These are phyloP conservation scores for Calameuta pallipes DNA, from an alignment of 2,888 invertebrate genomes.

Conservation along the genomic window DNA sequence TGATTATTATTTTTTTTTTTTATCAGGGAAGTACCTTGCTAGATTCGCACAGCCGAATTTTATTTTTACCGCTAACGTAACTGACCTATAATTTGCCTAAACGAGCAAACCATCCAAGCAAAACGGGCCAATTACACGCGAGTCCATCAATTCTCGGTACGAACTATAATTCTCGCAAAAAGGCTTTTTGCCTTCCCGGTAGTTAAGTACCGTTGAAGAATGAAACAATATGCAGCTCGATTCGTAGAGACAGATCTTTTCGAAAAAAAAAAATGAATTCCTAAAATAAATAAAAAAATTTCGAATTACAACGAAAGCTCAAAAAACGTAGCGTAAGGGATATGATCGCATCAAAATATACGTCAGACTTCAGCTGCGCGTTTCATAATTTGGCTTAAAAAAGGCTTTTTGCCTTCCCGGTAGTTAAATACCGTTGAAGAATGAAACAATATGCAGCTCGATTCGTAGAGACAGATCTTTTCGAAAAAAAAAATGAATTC, in stretches of 20 bases:
- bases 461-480: background rate
- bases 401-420: background rate
- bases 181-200: background rate
- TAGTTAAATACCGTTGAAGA: background rate
- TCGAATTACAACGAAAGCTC: too few relatives aligned
- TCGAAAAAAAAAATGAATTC: background rate
- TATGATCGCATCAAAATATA: background rate
- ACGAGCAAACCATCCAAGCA: too few relatives aligned
- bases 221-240: background rate
- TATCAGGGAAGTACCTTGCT: too few relatives aligned
- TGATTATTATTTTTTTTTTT: too few relatives aligned
- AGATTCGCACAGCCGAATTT: too few relatives aligned
- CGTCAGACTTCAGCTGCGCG: background rate
- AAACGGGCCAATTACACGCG: too few relatives aligned
- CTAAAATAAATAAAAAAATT: too few relatives aligned
- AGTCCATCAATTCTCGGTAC: background rate
- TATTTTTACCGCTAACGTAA: too few relatives aligned
- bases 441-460: background rate
- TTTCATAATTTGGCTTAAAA: background rate
- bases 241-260: background rate
- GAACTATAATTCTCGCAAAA: background rate
- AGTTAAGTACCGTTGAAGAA: background rate
- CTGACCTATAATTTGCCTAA: too few relatives aligned
- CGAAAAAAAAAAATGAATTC: background rate
- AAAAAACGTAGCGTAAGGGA: background rate